phyloP scores from a whole-genome alignment of 1,140 invertebrate species.

The Megalonaias nervosa region DNA sequence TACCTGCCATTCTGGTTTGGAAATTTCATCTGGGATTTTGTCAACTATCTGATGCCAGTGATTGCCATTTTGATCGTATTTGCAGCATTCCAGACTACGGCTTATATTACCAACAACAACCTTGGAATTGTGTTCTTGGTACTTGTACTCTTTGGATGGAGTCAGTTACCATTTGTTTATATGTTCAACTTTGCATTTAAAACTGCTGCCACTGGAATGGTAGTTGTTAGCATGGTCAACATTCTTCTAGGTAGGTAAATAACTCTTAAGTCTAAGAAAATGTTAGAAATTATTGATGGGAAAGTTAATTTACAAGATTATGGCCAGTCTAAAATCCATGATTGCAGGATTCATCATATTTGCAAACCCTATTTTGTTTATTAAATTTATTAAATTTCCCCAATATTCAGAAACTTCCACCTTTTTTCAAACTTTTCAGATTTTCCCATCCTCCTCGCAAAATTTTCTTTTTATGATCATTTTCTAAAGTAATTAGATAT shows the following conservation, averaged over 20 bases:
- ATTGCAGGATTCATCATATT: no score
- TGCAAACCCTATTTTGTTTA: no score
- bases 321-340: no score
- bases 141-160: conserved; percentile 34
- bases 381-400: no score
- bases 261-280: not conserved
- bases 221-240: conserved; percentile 33
- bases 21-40: conserved; percentile 49
- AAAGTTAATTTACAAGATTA: no score
- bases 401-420: no score
- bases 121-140: conserved; percentile 34
- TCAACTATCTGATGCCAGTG: conserved; percentile 49
- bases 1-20: conserved; percentile 44
- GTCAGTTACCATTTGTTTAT: conserved; percentile 38
- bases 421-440: no score
- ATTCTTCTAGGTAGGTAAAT: conserved; percentile 28
- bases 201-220: conserved; percentile 36
- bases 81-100: conserved; percentile 32
- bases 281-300: no score
- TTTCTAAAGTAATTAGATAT: no score
- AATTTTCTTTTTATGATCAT: no score
- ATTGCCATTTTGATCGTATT: conserved; percentile 44
- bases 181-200: conserved; percentile 36
- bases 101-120: conserved; percentile 22
- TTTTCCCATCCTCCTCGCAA: no score